Base-by-base conservation (phyloP, 2,888 invertebrate genomes). In the Lasioglossum figueresi region DNA sequence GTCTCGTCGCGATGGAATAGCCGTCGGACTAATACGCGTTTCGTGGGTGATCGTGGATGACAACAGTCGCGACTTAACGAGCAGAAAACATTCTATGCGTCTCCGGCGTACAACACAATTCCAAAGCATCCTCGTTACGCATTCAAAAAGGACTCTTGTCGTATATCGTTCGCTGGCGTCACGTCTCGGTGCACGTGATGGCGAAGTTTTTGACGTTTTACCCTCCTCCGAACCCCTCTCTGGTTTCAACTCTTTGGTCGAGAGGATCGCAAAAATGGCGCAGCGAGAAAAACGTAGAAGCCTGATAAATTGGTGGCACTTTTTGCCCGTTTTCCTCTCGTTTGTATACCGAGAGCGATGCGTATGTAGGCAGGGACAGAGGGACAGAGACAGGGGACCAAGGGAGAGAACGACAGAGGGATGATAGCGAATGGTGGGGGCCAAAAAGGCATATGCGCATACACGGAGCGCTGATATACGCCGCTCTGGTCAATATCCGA, bases 401-500 rank as follows among this genome's bases (percentile, higher is more conserved):
- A n/a, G 10, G n/a, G 56, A 56, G 10, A 56, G 56, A n/a, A 56
- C 52, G 52, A 56, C 56, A 37, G 66, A 23, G 66, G 34, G 66
- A 34, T 19, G 66, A 37, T 8, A 37, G 66, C 63, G 16, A 63
- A 6, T 31, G 16, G 68, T 68, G 14, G 8, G 52, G 63, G 37
- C 45, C 56, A 73, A 76, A 70, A 82, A 75, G 72, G 80, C 72
- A 70, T 56, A 40, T 37, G 56, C 73, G 78, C 78, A 79, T 80
- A 80, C 86, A 59, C 56, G 82, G 63, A 43, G 68, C 76, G 82
- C 72, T 76, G 83, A 85, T 87, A 85, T 70, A 70, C 83, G 82
- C 71, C 27, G 80, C 72, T 85, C 84, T 82, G 86, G 85, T 90
- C 90, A 89, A 91, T 89, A 92, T 89, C 88, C 85, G 83, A 88